Conservation (phyloP, 1,140 invertebrate genomes). For the Caenorhabditis tropicalis region DNA sequence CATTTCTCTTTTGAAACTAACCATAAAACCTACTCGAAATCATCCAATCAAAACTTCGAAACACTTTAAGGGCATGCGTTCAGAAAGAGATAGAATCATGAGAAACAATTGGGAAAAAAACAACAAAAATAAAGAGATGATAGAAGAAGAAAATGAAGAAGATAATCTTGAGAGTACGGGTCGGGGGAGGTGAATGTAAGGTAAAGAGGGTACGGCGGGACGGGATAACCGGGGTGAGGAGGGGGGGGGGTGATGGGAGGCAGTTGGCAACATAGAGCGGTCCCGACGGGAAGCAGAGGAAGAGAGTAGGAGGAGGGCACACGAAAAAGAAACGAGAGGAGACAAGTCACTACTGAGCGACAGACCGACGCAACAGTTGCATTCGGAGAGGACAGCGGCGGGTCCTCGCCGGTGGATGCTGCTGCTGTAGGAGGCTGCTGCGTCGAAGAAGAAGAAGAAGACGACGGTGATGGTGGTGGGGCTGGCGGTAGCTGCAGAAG, state of each 20-base stretch:
- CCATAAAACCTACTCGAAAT: neutral
- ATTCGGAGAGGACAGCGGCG: constrained; percentile 14
- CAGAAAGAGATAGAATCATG: neutral
- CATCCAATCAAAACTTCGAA: neutral
- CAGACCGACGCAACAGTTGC: constrained; percentile 40
- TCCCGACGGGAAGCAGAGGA: neutral
- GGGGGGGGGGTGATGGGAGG: neutral
- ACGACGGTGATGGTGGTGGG: neutral
- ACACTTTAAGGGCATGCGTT: neutral
- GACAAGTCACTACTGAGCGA: neutral
- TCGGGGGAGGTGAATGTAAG: neutral
- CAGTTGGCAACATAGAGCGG: constrained; percentile 40
- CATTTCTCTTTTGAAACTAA: neutral
- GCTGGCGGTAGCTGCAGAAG: constrained; percentile 14
- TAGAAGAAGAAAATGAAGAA: neutral
- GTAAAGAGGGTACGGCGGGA: neutral
- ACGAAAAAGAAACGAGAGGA: neutral
- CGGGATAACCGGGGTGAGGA: neutral
- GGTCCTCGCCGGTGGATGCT: too few relatives aligned
- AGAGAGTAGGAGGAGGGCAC: neutral
- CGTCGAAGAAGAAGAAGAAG: neutral
- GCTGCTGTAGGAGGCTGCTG: neutral
- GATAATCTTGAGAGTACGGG: neutral
- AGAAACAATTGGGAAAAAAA: neutral
- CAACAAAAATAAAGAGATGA: neutral